These are phyloP conservation scores for Pipa parva DNA, from an alignment of 2,113 vertebrate species.

Conservation along the genomic window DNA sequence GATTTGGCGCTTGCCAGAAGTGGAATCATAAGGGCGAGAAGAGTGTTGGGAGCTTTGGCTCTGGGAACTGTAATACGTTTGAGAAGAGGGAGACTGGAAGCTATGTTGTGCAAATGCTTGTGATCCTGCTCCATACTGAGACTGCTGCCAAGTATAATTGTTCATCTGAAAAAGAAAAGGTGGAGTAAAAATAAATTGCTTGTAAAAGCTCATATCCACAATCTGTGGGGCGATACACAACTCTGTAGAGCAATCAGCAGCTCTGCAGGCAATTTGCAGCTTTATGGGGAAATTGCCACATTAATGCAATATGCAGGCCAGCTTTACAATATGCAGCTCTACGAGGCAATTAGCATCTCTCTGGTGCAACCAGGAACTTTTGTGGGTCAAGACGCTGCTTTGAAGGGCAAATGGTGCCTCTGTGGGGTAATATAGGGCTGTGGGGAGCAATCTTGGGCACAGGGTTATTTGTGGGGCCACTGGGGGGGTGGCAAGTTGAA, in stretches of 20 bases:
- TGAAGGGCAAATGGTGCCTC: no score
- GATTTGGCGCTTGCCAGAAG: slow-evolving; percentile 47
- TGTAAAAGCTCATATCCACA: neutral
- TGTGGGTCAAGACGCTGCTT: no score
- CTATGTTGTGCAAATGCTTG: slow-evolving; percentile 48
- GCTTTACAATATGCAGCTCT: neutral
- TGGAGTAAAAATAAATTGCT: neutral
- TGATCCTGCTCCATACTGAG: slow-evolving; percentile 53
- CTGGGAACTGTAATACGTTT: slow-evolving; percentile 43
- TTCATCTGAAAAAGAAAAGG: slow-evolving; percentile 67
- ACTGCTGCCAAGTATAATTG: slow-evolving; percentile 60
- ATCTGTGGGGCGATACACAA: neutral
- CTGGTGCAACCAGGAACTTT: neutral
- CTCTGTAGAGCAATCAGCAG: no score
- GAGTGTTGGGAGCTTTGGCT: slow-evolving; percentile 31
- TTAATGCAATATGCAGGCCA: neutral
- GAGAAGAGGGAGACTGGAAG: slow-evolving; percentile 43
- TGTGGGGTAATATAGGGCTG: no score
- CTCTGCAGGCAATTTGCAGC: no score
- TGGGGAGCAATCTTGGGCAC: no score
- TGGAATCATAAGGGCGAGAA: slow-evolving; percentile 52
- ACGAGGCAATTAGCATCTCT: neutral
- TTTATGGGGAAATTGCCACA: no score
- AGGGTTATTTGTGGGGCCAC: no score
- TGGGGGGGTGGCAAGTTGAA: no score